phyloP scores from a whole-genome alignment of 2,113 vertebrate genomes.

The Siniperca knerii region DNA sequence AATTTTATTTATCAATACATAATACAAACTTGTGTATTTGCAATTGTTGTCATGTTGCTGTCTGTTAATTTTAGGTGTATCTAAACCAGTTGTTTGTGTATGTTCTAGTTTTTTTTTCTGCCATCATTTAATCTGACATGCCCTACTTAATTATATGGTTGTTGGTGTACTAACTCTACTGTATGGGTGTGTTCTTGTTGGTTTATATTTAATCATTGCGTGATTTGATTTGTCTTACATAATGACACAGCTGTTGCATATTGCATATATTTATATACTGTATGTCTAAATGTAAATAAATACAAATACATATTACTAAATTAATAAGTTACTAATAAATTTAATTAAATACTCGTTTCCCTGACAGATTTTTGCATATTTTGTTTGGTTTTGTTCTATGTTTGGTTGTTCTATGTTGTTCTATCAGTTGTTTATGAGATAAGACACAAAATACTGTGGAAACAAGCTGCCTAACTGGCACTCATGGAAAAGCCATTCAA shows the following conservation, averaged over 20 bases:
- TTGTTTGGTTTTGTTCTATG: background rate
- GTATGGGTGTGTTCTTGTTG: background rate
- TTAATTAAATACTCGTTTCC: background rate
- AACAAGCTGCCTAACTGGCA: no score
- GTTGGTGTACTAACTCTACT: no score
- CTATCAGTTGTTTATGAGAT: background rate
- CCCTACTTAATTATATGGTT: background rate
- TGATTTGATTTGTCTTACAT: background rate
- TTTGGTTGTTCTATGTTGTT: background rate
- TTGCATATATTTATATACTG: background rate
- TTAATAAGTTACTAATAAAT: background rate
- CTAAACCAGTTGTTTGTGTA: no score
- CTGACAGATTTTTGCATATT: background rate
- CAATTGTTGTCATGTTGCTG: background rate
- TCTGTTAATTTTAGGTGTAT: background rate
- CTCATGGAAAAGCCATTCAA: no score
- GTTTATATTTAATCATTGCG: background rate
- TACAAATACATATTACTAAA: background rate
- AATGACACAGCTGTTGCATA: background rate
- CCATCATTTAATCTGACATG: no score
- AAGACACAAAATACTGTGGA: background rate
- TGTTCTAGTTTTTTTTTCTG: no score
- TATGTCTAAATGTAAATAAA: background rate
- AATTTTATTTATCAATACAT: background rate
- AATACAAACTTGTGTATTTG: background rate